phyloP scores from a whole-genome alignment of 2,888 invertebrate genomes.

The Bombyx huttoni region DNA sequence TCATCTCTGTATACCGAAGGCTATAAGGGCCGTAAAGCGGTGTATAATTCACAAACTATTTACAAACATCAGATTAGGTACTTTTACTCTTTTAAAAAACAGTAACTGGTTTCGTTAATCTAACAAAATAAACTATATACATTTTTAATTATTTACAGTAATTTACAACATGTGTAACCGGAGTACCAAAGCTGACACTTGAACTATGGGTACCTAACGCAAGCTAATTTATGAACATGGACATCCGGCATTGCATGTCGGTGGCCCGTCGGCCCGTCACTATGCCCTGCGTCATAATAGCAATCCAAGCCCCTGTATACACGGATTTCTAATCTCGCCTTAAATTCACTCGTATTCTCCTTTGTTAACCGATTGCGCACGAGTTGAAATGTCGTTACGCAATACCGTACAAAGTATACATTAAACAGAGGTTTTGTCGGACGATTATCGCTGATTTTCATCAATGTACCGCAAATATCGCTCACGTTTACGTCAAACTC shows the following conservation, averaged over 20 bases:
- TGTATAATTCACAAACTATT: neutral
- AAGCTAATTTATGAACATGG: slow-evolving; percentile 22
- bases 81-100: too few species aligned
- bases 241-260: slow-evolving; percentile 15
- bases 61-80: too few species aligned
- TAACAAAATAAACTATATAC: too few species aligned
- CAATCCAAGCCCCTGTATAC: slow-evolving; percentile 9
- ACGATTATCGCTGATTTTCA: slow-evolving; percentile 18
- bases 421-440: slow-evolving; percentile 3
- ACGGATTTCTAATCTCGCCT: slow-evolving; percentile 7
- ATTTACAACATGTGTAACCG: too few species aligned
- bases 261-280: slow-evolving; percentile 9
- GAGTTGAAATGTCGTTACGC: slow-evolving; percentile 37
- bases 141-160: too few species aligned
- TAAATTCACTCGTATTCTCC: slow-evolving; percentile 11
- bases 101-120: too few species aligned
- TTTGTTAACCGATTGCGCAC: slow-evolving; percentile 46
- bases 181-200: too few species aligned
- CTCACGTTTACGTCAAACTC: slow-evolving; percentile 15
- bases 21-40: neutral
- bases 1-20: neutral
- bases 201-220: slow-evolving; percentile 2
- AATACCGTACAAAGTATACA: slow-evolving; percentile 24
- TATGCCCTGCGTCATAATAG: too few species aligned
- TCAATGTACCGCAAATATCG: slow-evolving; percentile 10